Conservation (phyloP, 30 jellyfish, hydroid and myxozoan genomes). For the Aurelia sp. region DNA sequence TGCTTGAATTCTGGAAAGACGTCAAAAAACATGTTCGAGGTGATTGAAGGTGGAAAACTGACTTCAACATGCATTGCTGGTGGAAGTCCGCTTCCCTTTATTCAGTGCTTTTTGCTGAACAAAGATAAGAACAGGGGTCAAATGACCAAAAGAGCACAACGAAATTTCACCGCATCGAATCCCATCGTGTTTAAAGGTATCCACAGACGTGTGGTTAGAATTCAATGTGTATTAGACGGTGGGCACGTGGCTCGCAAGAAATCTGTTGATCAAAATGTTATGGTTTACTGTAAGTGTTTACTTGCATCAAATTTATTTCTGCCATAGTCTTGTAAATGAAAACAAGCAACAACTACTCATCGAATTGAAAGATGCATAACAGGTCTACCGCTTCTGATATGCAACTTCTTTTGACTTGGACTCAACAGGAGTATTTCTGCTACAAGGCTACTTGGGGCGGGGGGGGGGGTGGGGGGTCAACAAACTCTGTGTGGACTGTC, state of each 20-base stretch:
- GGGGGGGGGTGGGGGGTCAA: too few relatives aligned
- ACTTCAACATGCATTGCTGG: conserved; percentile 31
- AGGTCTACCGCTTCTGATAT: too few relatives aligned
- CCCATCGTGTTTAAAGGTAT: not conserved
- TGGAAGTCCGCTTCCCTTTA: conserved; percentile 35
- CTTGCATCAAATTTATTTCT: not conserved
- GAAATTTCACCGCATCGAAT: too few relatives aligned
- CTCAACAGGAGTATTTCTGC: too few relatives aligned
- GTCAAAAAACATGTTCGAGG: not conserved
- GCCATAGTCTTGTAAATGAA: not conserved
- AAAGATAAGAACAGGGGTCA: too few relatives aligned
- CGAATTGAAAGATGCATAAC: too few relatives aligned
- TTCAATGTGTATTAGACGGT: conserved; percentile 36
- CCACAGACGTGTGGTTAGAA: not conserved
- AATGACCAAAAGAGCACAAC: too few relatives aligned
- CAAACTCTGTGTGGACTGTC: too few relatives aligned
- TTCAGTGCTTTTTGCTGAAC: not conserved
- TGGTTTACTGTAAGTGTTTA: conserved; percentile 22
- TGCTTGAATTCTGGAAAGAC: not conserved
- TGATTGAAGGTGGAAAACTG: conserved; percentile 11
- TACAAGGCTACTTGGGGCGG: too few relatives aligned
- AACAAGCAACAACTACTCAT: too few relatives aligned
- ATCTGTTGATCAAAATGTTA: not conserved
- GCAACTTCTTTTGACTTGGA: too few relatives aligned
- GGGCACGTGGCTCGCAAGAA: not conserved